phyloP scores from a whole-genome alignment of 2,113 vertebrate species.

The Phrynosoma platyrhinos region DNA sequence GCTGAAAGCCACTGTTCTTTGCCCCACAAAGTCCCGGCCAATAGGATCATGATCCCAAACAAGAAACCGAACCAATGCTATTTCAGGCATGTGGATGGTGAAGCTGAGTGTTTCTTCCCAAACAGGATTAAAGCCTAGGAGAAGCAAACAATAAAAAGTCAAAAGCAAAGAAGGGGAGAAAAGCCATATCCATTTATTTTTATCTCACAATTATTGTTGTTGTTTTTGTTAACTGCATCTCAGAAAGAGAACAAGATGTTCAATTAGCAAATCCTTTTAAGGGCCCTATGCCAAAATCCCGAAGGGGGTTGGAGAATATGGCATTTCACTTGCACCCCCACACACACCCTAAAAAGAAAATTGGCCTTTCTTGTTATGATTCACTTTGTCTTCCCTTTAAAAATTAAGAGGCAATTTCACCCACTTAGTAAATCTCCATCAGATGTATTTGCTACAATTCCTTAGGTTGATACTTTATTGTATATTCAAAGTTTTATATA shows the following conservation, averaged over 20 bases:
- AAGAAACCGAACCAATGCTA: conserved; percentile 93
- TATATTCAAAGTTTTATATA: background rate
- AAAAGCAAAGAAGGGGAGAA: no score
- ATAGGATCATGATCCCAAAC: conserved; percentile 99
- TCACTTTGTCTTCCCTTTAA: background rate
- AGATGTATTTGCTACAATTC: background rate
- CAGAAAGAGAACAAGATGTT: background rate
- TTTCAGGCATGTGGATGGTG: conserved; percentile 95
- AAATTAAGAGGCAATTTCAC: conserved; percentile 1
- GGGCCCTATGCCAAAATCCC: background rate
- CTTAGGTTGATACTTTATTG: background rate
- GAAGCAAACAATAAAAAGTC: conserved; percentile 16
- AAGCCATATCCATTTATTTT: background rate
- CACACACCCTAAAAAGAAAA: background rate
- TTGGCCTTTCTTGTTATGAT: background rate
- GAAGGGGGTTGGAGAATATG: background rate
- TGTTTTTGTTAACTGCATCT: background rate
- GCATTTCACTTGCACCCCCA: background rate
- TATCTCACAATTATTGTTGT: no score
- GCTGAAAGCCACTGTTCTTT: conserved; percentile 94
- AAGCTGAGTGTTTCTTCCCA: conserved; percentile 98
- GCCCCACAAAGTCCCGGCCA: conserved; percentile 95
- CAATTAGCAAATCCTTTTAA: background rate
- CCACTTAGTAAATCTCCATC: background rate
- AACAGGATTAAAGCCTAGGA: conserved; percentile 95